Base-by-base conservation (phyloP, 2,113 vertebrate species). In the Hydrolagus affinis region DNA sequence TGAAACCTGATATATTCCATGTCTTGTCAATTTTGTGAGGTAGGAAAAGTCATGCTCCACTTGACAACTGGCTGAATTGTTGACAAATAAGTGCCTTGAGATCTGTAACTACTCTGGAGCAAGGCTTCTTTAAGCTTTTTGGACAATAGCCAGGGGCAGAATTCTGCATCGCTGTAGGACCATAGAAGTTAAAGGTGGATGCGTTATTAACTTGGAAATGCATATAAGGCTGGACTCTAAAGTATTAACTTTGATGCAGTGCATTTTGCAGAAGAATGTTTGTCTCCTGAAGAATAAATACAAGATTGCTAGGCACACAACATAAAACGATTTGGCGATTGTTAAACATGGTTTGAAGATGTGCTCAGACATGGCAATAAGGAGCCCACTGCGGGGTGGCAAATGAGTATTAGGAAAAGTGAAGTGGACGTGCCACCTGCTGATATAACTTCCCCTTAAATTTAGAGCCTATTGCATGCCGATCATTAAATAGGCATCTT, bases 81-180 rank as follows among this genome's bases (percentile, higher is more conserved):
- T 87, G 87, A 23, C 83, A 90, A 89, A 66, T 92, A 93, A 93
- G 91, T 93, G 92, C 92, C 88, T 90, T 86, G 87, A 90, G 90
- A 90, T 91, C 90, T 89, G 89, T 90, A 4, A 87, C 86, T 86
- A 78, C 76, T 88, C 88, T 1, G 74, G 86, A 89, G 91, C 88
- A 89, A 86, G 87, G 88, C 90, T 86, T 86, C 86, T 88, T 87
- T 91, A 92, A 91, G 91, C 90, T 88, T 89, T 87, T 86, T 87
- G 90, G 91, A 89, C 87, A 91, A 90, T 89, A 89, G 21, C 89
- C 88, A 23, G 89, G 90, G 91, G 62, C 88, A 87, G 88, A 91
- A 86, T 89, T 89, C 86, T 86, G 89, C 91, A 62, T 87, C 87
- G 88, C 0, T 6, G 11, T 60, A 25, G 23, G 88, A 87, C 68